Conservation (phyloP, 2,888 invertebrate genomes). For the Griposia aprilina region DNA sequence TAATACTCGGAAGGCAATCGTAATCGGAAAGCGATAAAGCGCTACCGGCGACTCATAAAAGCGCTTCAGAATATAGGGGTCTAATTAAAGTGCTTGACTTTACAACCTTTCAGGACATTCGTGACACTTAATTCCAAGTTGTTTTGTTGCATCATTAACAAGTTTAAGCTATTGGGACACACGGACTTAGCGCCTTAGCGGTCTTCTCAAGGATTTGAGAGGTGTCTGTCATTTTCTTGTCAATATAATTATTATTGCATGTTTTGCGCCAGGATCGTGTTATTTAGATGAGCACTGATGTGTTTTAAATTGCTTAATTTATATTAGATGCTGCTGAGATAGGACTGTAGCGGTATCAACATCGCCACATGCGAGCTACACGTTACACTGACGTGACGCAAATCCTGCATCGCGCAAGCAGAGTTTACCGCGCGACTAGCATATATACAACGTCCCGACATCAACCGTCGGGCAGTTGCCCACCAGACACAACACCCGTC, state of each 20-base stretch:
- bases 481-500: no score
- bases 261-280: slow-evolving; percentile 6
- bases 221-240: slow-evolving; percentile 21
- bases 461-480: no score
- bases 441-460: no score
- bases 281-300: slow-evolving; percentile 30
- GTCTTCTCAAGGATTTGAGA: slow-evolving; percentile 23
- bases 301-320: slow-evolving; percentile 43
- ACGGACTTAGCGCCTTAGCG: slow-evolving; percentile 16
- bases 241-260: slow-evolving; percentile 16
- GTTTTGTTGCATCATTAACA: slow-evolving; percentile 66
- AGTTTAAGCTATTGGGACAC: slow-evolving; percentile 45
- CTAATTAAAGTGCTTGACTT: slow-evolving; percentile 70
- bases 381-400: no score
- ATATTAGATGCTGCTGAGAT: neutral
- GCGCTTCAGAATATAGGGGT: slow-evolving; percentile 57
- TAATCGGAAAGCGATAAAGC: slow-evolving; percentile 71
- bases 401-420: no score
- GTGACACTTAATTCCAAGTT: slow-evolving; percentile 68
- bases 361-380: no score
- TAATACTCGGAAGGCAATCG: slow-evolving; percentile 57
- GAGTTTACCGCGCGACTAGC: no score
- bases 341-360: no score
- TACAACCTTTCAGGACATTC: slow-evolving; percentile 64
- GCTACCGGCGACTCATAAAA: slow-evolving; percentile 65